Base-by-base conservation (phyloP, 1,140 invertebrate species). In the Oryzaephilus surinamensis region DNA sequence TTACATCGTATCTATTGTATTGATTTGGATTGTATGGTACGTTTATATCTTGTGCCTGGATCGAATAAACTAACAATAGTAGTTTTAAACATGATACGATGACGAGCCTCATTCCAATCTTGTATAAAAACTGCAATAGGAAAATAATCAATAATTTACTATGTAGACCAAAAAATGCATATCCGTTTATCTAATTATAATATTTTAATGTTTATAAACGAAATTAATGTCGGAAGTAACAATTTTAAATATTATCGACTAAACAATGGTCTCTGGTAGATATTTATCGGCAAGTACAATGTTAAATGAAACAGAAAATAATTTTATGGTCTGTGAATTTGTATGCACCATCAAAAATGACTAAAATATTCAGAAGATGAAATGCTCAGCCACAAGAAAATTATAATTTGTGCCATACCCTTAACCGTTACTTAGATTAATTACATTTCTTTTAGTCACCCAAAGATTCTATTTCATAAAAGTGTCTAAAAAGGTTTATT, bases 21-120 rank as follows among this genome's bases (percentile, higher is more conserved):
- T 28, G 28, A 16, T 20, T 33, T 20, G 29, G 35, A 29, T 18
- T 18, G 8, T 38, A 30, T 6, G 18, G 33, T 8, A 28, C 16
- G 27, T 42, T 45, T 16, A 45, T 38, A 11, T 49, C 43, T 36
- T 49, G 40, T 8, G 40, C 38, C 17, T 28, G 45, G 34, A 35
- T 39, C 10, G 16, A 34, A 19, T 13, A 41, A 24, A 28, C 24
- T 16, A 45, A 23, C 23, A 41, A 29, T 16, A 47, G 23, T 32
- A 39, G 21, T 15, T 20, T 38, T 18, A 17, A 19, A 30, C 35
- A 44, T 23, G 21, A 17, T 27, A 15, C 17, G 11, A 26, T 11
- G 32, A 33, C 16, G 18, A 41, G 28, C 32, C 28, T 37, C 38
- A 46, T 46, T 38, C 23, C 39, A 36, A 21, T 30, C 26, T 17